A percentile compares a stretch with the other conserved stretches of the same genome.
Evolutionary conservation across 2,113 vertebrate species (phyloP).

Genomic region (Oncorhynchus keta): DNA sequence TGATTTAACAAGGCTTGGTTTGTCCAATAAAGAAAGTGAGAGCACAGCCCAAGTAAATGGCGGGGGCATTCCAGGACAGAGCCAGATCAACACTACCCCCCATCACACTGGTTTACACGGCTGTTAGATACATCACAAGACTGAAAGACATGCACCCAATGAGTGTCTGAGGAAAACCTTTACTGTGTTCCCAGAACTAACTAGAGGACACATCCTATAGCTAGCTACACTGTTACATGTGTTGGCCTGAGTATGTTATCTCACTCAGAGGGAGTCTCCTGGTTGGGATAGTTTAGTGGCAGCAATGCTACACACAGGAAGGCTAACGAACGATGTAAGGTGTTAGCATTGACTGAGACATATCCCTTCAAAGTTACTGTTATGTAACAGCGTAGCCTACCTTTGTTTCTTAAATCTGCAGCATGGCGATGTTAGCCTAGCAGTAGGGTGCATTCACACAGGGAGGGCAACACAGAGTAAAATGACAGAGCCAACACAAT

Average conservation of each 20-base stretch:
- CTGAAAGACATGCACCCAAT: no score
- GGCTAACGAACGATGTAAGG: not conserved
- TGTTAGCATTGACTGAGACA: not conserved
- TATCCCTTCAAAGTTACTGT: not conserved
- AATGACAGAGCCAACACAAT: no score
- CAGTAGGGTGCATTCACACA: no score
- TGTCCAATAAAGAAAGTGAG: conserved; percentile 23
- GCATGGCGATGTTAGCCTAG: not conserved
- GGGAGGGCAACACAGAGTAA: no score
- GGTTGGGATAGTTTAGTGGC: not conserved
- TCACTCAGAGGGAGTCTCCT: not conserved
- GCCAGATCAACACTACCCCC: not conserved
- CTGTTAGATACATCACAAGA: not conserved
- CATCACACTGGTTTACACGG: not conserved
- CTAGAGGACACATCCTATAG: no score
- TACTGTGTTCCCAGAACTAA: not conserved
- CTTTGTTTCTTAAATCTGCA: not conserved
- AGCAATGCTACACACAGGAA: not conserved
- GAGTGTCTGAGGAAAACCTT: not conserved
- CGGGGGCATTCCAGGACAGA: not conserved
- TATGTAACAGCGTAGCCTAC: not conserved
- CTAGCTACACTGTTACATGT: no score
- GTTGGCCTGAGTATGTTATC: no score
- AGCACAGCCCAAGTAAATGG: not conserved
- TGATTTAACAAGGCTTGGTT: conserved; percentile 23